phyloP scores from a whole-genome alignment of 2,888 invertebrate genomes.

The Hemaris fuciformis region DNA sequence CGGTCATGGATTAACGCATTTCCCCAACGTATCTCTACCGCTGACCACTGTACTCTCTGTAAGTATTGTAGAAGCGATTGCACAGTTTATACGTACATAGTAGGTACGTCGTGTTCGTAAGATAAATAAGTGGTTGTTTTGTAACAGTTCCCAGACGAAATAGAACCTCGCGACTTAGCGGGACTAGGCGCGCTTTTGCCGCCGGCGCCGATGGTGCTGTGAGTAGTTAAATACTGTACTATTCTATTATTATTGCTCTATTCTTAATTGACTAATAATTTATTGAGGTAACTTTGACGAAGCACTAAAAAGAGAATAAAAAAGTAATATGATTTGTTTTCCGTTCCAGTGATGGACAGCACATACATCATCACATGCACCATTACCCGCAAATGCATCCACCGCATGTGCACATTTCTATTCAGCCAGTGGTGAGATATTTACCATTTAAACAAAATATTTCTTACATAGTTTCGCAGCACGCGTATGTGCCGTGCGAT shows the following conservation, averaged over 20 bases:
- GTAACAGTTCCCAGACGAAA: slow-evolving; percentile 58
- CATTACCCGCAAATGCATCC: slow-evolving; percentile 83
- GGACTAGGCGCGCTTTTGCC: slow-evolving; percentile 23
- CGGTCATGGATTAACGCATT: slow-evolving; percentile 32
- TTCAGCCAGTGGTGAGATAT: slow-evolving; percentile 67
- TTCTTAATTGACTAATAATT: not conserved
- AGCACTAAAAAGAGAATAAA: not conserved
- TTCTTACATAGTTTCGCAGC: no score
- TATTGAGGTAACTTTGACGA: not conserved
- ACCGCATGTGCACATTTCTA: slow-evolving; percentile 82
- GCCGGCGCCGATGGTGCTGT: slow-evolving; percentile 52
- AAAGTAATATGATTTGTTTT: slow-evolving; percentile 6
- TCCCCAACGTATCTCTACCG: slow-evolving; percentile 41
- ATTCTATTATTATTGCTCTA: not conserved
- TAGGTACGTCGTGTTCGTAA: not conserved
- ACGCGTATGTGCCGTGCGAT: no score
- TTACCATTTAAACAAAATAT: not conserved
- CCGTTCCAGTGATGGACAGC: slow-evolving; percentile 78
- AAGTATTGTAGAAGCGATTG: no score
- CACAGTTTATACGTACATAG: no score
- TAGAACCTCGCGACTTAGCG: slow-evolving; percentile 52
- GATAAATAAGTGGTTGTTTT: slow-evolving; percentile 20
- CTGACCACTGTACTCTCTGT: slow-evolving; percentile 47
- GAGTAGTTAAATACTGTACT: slow-evolving; percentile 30
- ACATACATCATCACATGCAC: slow-evolving; percentile 89